Evolutionary conservation across 2,888 invertebrate genomes (phyloP), one percentile per base, ranked within the genome.

Genomic region (Exephanes ischioxanthus): DNA sequence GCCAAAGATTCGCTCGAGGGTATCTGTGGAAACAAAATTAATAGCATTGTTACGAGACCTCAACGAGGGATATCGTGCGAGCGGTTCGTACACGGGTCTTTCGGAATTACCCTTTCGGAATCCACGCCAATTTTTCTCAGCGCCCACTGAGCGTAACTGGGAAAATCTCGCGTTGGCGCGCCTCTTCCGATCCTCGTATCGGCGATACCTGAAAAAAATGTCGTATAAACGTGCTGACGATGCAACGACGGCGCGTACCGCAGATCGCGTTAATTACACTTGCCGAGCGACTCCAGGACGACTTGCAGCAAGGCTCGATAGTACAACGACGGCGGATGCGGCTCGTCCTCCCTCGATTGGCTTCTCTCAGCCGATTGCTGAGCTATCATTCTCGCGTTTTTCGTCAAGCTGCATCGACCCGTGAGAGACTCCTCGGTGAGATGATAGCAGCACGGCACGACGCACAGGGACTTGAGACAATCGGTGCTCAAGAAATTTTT

Each of bases 371-470:
- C 94, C 0, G 97, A 97, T 92, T 98, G 98, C 0, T 97, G 96
- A 0, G 98, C 97, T 55, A 98, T 93, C 97, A 98, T 98, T 84
- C 98, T 95, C 0, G 97, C 97, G 93, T 97, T 97, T 68, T 94
- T 92, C 45, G 92, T 89, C 78, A 93, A 91, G 68, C 84, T 87
- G 33, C 88, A 89, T 19, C 51, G 48, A 55, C 84, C 80, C 33
- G 88, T 89, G 11, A 93, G 87, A 22, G 89, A 95, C 86, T 94
- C 93, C 90, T 97, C 97, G 0, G 95, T 95, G 26, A 99, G 95
- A 94, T 99, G 98, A 94, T 98, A 98, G 92, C 99, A 99, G 92
- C 99, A 99, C 0, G 98, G 98, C 53, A 99, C 97, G 91, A 97
- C 97, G 90, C 97, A 97, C 0, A 98, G 92, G 0, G 96, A 95